phyloP scores from a whole-genome alignment of 1,140 invertebrate genomes.

The Cherax destructor region DNA sequence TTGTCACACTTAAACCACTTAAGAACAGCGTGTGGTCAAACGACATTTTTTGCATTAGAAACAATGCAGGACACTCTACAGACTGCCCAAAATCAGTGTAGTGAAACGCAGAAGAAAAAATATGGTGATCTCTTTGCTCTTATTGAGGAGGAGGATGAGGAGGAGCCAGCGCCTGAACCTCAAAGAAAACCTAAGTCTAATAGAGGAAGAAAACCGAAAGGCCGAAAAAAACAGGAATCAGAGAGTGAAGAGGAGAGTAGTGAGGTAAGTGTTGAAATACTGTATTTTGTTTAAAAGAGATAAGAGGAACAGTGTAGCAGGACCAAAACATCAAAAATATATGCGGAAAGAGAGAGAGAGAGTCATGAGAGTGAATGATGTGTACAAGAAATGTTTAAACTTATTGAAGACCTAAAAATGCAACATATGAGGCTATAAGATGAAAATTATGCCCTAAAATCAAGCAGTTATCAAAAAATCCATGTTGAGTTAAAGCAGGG shows the following conservation, averaged over 20 bases:
- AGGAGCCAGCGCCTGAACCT: constrained; percentile 74
- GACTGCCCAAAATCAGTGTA: constrained; percentile 80
- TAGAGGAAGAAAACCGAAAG: constrained; percentile 78
- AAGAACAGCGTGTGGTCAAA: constrained; percentile 80
- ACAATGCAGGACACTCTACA: constrained; percentile 91
- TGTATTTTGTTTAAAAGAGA: no score
- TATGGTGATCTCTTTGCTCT: constrained; percentile 94
- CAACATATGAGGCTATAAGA: no score
- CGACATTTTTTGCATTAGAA: constrained; percentile 85
- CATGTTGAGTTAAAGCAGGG: no score
- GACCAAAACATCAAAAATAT: no score
- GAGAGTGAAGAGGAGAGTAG: constrained; percentile 87
- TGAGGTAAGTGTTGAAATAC: constrained; percentile 79
- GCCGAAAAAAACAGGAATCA: constrained; percentile 76
- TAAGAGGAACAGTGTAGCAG: no score
- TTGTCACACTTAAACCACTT: constrained; percentile 94
- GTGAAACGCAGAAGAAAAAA: constrained; percentile 89
- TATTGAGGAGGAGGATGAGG: constrained; percentile 88
- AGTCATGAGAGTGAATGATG: no score
- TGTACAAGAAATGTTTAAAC: no score
- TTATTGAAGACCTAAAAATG: no score
- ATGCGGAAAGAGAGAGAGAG: no score
- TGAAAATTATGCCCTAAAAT: no score
- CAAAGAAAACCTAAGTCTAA: constrained; percentile 77
- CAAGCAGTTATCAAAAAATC: no score